Base-by-base conservation (phyloP, 2,888 invertebrate species). In the Machimus atricapillus region DNA sequence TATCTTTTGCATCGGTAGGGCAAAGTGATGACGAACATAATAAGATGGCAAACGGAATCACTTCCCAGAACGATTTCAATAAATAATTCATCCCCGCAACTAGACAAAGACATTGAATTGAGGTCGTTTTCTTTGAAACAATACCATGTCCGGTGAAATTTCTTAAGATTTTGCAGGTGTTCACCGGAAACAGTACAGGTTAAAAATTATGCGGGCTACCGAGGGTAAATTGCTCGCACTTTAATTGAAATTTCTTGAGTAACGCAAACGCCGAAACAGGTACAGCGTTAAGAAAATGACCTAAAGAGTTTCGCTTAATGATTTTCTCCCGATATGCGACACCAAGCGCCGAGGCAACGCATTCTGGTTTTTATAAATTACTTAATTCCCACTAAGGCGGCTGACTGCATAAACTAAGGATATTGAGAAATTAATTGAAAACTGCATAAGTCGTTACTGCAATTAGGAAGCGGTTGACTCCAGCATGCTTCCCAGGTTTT, bases 81-180 rank as follows among this genome's bases (percentile, higher is more conserved):
- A 81, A 81, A 81, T 81, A 81, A 81, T 56, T 81, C 81, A 81
- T 52, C 19, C 43, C 27, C 16, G 27, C 81, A 56, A 81, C 52
- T 81, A 81, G 52, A 52, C 81, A 81, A 81, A 81, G 46, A 52
- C 52, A 56, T 56, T 31, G 27, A 8, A 31, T n/a, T 43, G 46
- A 81, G 14, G 31, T 23, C 56, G 23, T 52, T 52, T 31, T 27
- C 34, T 12, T 27, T 14, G 43, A 27, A 40, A 81, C 81, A 81
- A 81, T 81, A 81, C 23, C 56, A 52, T 56, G 81, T 81, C 81
- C 27, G 46, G 56, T 40, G 31, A 46, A 31, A 81, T 56, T 56
- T 81, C 81, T 81, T 81, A 81, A 52, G 81, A 81, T 81, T 52
- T 81, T 81, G 81, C 81, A 81, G 81, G 81, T 81, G 81, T 81